phyloP scores from a whole-genome alignment of 2,888 invertebrate species.

The Thera obeliscata region DNA sequence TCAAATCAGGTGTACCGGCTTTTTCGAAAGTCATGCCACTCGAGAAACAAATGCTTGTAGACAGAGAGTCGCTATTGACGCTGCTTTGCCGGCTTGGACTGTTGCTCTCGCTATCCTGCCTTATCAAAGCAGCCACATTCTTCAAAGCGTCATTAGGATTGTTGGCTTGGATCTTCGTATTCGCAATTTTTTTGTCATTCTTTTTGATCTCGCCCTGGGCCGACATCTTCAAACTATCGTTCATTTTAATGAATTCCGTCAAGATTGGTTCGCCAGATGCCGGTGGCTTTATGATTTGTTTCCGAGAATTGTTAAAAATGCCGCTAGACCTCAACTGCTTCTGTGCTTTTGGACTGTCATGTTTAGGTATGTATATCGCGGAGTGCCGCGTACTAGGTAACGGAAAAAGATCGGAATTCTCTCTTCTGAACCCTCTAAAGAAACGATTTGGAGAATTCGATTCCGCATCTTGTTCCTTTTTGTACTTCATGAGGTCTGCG shows the following conservation, averaged over 20 bases:
- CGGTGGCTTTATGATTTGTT: constrained; percentile 79
- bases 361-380: constrained; percentile 86
- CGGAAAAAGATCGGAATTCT: constrained; percentile 93
- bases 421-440: constrained; percentile 91
- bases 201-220: constrained; percentile 72
- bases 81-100: constrained; percentile 74
- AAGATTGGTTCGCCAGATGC: constrained; percentile 87
- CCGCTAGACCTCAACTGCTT: constrained; percentile 87
- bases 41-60: constrained; percentile 71
- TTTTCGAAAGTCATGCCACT: constrained; percentile 68
- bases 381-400: constrained; percentile 90
- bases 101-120: constrained; percentile 72
- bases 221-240: constrained; percentile 78
- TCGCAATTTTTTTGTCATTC: constrained; percentile 56
- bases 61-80: constrained; percentile 74
- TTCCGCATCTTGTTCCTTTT: constrained; percentile 89
- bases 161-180: constrained; percentile 60
- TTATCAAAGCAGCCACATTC: constrained; percentile 72
- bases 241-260: constrained; percentile 87
- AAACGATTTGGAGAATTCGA: constrained; percentile 88
- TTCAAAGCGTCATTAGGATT: constrained; percentile 77
- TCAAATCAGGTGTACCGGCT: constrained; percentile 70
- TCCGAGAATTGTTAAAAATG: constrained; percentile 87
- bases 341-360: constrained; percentile 76
- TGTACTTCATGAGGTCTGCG: constrained; percentile 83